Evolutionary conservation across 37 sponge, comb jelly and placozoan genomes (phyloP).

Genomic region (Lycopodina hypogea): DNA sequence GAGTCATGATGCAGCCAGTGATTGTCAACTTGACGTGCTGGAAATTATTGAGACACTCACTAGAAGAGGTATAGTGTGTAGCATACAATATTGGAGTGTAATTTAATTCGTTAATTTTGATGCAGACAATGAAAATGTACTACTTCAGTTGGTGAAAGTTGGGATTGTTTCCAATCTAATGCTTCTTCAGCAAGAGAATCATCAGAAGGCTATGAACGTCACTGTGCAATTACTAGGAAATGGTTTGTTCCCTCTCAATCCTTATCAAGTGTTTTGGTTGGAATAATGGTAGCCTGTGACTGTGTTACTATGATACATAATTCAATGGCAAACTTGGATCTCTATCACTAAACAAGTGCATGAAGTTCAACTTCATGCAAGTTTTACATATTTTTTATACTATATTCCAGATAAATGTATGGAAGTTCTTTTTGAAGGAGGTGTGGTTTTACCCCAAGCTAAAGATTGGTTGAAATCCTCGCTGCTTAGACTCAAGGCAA

Average conservation of each 20-base stretch:
- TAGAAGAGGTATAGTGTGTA: constrained; percentile 22
- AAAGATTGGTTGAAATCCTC: constrained; percentile 31
- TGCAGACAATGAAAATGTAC: neutral
- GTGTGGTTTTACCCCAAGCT: constrained; percentile 16
- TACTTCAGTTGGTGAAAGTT: neutral
- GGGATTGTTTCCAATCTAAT: neutral
- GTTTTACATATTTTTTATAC: too few relatives aligned
- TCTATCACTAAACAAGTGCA: neutral
- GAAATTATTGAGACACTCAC: constrained; percentile 19
- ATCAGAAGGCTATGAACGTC: neutral
- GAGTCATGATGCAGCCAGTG: neutral
- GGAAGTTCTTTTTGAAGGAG: constrained; percentile 30
- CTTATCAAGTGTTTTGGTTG: too few relatives aligned
- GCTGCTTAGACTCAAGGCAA: constrained; percentile 19
- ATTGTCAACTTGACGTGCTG: neutral
- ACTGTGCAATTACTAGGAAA: neutral
- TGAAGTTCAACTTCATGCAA: too few relatives aligned
- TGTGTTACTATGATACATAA: too few relatives aligned
- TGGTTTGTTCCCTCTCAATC: neutral
- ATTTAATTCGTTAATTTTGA: neutral
- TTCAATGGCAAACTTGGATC: too few relatives aligned
- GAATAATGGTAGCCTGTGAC: too few relatives aligned
- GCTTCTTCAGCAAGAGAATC: neutral
- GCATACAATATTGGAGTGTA: neutral
- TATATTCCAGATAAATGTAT: constrained; percentile 32